Conservation (phyloP, 2,797 vertebrate genomes). For the Sarcophilus harrisii region DNA sequence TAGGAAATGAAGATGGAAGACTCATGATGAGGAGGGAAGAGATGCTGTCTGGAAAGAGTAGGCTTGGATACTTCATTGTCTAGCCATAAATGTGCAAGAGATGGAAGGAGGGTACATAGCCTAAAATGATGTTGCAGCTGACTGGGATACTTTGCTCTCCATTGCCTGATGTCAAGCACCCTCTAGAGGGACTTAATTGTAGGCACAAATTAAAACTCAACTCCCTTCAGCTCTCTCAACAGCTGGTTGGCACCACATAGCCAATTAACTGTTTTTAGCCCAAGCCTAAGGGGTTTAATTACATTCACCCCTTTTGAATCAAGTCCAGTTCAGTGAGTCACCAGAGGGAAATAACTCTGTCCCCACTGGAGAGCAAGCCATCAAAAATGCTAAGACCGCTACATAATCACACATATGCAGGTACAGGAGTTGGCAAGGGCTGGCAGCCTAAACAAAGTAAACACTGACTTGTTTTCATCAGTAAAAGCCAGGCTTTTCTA, state of each 20-base stretch:
- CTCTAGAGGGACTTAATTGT: conserved; percentile 12
- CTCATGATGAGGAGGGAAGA: conserved; percentile 20
- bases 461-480: conserved; percentile 39
- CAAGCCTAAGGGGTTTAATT: conserved; percentile 6
- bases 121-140: background rate
- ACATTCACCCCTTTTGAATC: background rate
- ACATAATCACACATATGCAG: background rate
- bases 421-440: background rate
- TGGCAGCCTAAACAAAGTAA: conserved; percentile 35
- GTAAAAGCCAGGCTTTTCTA: background rate
- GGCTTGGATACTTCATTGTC: background rate
- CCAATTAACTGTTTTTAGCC: conserved; percentile 24
- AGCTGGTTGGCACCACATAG: conserved; percentile 5
- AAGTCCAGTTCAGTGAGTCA: background rate
- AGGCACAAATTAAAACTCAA: conserved; percentile 39
- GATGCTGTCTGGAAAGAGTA: background rate
- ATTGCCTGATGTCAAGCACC: conserved; percentile 16
- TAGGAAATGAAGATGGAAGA: conserved; percentile 49
- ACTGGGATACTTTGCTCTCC: background rate
- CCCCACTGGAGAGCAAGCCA: conserved; percentile 36
- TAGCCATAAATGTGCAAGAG: background rate
- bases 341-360: background rate
- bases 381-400: conserved; percentile 12
- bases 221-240: conserved; percentile 37
- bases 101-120: background rate